Base-by-base conservation (phyloP, 2,113 vertebrate species). In the Tursiops truncatus region DNA sequence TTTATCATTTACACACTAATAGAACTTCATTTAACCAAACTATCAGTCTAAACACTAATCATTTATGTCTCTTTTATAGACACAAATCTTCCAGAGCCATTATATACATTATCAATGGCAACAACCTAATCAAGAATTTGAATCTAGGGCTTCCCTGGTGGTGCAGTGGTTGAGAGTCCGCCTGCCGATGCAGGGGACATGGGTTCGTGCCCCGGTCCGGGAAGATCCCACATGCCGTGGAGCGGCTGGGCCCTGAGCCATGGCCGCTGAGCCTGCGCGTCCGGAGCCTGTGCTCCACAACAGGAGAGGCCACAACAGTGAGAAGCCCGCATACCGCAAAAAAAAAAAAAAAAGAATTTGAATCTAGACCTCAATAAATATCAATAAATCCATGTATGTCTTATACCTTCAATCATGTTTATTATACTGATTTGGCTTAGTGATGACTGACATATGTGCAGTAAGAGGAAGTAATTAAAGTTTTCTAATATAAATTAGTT, bases 1-100 rank as follows among this genome's bases (percentile, higher is more conserved):
- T 95, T 67, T 73, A 81, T 91, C 21, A 71, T 67, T 97, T 94
- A 23, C 31, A 77, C 89, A 76, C 31, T 71, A 94, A 92, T 23
- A 90, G 47, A 94, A 74, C 11, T 91, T 89, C 23, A 84, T 56
- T 91, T 62, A 93, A 83, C 60, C 14, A 89, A 91, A 91, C 17
- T 70, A 26, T 44, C 36, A 50, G 8, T 36, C 73, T 60, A 31
- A 81, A 74, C 13, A 81, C 17, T 94, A n/a, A 44, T 81, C 10
- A 67, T 44, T 80, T 68, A 71, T 41, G 23, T 58, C 15, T 85
- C 25, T 60, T 79, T 80, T 81, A n/a, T 50, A 84, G 47, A 84
- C 62, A 76, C 6, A 50, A 17, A 70, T 89, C 56, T 68, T 76
- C 50, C 31, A 76, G 41, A 95, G 15, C 18, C 38, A 63, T 41